These are phyloP conservation scores for Sus cebifrons DNA, from an alignment of 2,797 vertebrate genomes.

Conservation along the genomic window DNA sequence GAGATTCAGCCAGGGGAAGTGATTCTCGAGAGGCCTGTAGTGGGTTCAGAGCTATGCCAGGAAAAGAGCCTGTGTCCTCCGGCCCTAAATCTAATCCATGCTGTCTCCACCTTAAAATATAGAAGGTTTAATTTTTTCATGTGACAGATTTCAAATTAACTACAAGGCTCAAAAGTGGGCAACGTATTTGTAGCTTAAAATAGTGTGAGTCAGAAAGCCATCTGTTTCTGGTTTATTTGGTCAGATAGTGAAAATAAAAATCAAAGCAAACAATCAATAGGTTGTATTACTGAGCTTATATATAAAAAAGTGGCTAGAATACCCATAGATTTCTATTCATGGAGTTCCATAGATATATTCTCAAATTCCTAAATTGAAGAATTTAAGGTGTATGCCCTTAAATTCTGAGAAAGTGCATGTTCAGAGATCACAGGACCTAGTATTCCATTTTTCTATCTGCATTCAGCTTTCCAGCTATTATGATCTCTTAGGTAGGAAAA, in stretches of 20 bases:
- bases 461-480: conserved; percentile 44
- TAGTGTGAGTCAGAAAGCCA: conserved; percentile 64
- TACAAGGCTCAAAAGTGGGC: conserved; percentile 47
- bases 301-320: conserved; percentile 33
- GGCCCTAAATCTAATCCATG: not conserved
- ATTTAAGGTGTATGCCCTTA: conserved; percentile 61
- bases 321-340: conserved; percentile 36
- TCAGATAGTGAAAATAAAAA: conserved; percentile 69
- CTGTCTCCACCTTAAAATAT: conserved; percentile 34
- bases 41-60: not conserved
- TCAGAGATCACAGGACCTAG: conserved; percentile 38
- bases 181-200: conserved; percentile 74
- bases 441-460: conserved; percentile 52
- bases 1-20: not conserved
- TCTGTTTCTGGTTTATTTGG: conserved; percentile 71
- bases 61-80: not conserved
- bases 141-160: conserved; percentile 63
- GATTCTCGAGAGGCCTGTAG: not conserved
- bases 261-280: conserved; percentile 69
- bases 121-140: conserved; percentile 49
- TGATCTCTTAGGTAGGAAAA: conserved; percentile 28
- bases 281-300: conserved; percentile 51
- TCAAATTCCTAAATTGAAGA: conserved; percentile 55
- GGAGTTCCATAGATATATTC: conserved; percentile 12
- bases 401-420: conserved; percentile 45